A percentile compares a stretch with the other conserved stretches of the same genome.
Evolutionary conservation across 2,797 vertebrate genomes (phyloP).

Genomic region (Cyprinodon diabolis): DNA sequence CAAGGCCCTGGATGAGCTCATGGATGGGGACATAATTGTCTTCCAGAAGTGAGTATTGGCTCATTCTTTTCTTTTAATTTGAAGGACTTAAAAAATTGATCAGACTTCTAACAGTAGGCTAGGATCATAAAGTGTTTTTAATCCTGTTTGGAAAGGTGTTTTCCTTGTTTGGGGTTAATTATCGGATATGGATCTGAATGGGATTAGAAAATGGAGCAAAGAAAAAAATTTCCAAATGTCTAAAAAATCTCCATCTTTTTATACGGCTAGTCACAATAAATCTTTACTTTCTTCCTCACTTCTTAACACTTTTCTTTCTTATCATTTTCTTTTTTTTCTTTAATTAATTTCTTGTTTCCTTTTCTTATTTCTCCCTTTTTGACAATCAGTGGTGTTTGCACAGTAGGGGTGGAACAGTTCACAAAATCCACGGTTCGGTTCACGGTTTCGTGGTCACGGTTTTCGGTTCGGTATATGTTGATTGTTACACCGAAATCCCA

Average conservation of each 20-base stretch:
- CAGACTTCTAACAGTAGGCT: background rate
- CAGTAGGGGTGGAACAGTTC: too few species aligned
- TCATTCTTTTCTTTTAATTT: background rate
- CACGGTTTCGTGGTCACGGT: too few species aligned
- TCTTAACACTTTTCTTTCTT: too few species aligned
- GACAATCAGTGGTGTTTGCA: background rate
- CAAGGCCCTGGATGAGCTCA: slow-evolving; percentile 99
- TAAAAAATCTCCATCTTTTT: background rate
- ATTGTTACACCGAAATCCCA: too few species aligned
- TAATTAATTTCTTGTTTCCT: too few species aligned
- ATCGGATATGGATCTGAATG: background rate
- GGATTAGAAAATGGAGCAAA: background rate
- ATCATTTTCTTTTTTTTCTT: too few species aligned
- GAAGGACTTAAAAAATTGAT: background rate
- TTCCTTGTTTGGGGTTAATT: background rate
- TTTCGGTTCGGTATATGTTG: too few species aligned
- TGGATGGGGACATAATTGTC: slow-evolving; percentile 99
- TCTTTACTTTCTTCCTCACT: background rate
- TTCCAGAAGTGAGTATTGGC: slow-evolving; percentile 92
- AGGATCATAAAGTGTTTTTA: background rate
- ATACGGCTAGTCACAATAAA: background rate
- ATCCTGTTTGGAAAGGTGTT: background rate
- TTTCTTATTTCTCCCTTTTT: background rate
- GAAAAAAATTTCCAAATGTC: background rate
- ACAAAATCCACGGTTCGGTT: too few species aligned